Evolutionary conservation across 2,888 invertebrate genomes (phyloP).

Genomic region (Osmoderma eremita): DNA sequence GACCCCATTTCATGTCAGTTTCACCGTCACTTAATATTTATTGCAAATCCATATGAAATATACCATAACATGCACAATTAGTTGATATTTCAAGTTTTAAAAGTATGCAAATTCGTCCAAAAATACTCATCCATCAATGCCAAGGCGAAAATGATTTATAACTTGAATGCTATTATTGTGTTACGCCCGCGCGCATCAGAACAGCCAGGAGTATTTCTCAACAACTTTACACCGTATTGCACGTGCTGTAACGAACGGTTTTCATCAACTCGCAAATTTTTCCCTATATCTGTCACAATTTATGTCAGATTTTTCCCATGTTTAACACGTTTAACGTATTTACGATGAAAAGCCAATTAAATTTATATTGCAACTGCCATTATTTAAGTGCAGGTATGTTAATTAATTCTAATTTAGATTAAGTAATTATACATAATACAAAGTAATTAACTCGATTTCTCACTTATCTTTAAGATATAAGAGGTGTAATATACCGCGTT

Average conservation of each 20-base stretch:
- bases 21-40: too few species aligned
- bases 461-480: too few species aligned
- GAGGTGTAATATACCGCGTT: too few species aligned
- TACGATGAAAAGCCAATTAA: constrained; percentile 14
- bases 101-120: too few species aligned
- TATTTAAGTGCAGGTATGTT: constrained; percentile 7
- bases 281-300: constrained; percentile 18
- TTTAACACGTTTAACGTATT: background rate
- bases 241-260: constrained; percentile 14
- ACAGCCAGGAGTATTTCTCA: background rate
- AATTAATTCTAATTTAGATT: constrained; percentile 30
- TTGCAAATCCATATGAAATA: too few species aligned
- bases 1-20: too few species aligned
- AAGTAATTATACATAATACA: constrained; percentile 3
- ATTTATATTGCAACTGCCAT: constrained; percentile 9
- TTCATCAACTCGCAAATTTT: constrained; percentile 15
- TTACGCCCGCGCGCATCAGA: background rate
- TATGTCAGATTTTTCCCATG: constrained; percentile 13
- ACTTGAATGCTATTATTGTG: constrained; percentile 19
- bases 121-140: constrained; percentile 29
- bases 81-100: too few species aligned
- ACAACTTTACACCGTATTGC: background rate
- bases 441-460: background rate
- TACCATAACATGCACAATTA: too few species aligned
- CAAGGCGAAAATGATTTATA: constrained; percentile 15